phyloP scores from a whole-genome alignment of 2,113 vertebrate species.

The Channa maculata region DNA sequence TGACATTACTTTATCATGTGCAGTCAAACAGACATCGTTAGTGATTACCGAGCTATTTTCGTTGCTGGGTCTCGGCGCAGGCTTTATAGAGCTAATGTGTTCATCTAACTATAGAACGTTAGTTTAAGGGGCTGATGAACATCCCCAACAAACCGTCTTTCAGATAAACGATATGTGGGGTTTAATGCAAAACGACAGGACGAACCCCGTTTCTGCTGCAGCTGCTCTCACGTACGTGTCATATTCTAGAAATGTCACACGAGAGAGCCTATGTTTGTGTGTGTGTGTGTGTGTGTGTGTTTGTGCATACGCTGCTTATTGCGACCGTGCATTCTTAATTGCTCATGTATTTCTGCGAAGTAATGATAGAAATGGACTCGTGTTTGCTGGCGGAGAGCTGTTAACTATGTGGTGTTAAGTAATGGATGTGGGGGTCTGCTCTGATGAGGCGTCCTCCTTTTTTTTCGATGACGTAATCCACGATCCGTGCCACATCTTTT shows the following conservation, averaged over 20 bases:
- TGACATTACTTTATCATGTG: conserved; percentile 10
- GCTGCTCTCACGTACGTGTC: conserved; percentile 26
- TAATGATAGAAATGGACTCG: neutral
- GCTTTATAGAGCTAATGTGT: neutral
- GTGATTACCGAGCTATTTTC: neutral
- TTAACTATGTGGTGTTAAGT: conserved; percentile 31
- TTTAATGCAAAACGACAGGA: conserved; percentile 5
- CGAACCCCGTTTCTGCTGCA: neutral
- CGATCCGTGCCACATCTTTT: conserved; percentile 77
- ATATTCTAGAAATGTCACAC: conserved; percentile 39
- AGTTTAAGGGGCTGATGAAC: no score
- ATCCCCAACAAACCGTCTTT: neutral
- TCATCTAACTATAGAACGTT: neutral
- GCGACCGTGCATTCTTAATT: conserved; percentile 15
- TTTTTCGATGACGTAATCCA: conserved; percentile 78
- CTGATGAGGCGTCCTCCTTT: conserved; percentile 73
- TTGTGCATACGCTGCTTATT: conserved; percentile 20
- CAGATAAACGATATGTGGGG: neutral
- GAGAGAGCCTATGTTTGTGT: neutral
- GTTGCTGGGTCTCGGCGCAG: no score
- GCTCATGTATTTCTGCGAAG: neutral
- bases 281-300: no score
- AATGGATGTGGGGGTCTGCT: conserved; percentile 46
- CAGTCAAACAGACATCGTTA: neutral
- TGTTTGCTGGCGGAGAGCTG: neutral